A percentile compares a stretch with the other conserved stretches of the same genome.
These are phyloP conservation scores for Phengaris arion DNA, from an alignment of 2,888 invertebrate genomes.

Conservation along the genomic window DNA sequence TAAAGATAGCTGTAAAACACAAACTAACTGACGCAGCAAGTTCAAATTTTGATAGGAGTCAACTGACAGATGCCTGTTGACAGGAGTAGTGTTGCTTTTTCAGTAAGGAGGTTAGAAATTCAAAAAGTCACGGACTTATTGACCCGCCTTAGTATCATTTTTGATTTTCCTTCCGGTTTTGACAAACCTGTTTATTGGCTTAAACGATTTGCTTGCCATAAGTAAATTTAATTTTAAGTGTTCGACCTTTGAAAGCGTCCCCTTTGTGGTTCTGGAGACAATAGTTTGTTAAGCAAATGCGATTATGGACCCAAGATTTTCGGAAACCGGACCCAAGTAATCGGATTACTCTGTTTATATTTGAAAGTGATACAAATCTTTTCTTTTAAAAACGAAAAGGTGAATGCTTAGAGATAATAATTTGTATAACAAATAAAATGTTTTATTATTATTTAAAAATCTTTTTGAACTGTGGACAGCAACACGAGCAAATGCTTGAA, in stretches of 20 bases:
- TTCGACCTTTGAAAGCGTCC: background rate
- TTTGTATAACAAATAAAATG: conserved; percentile 4
- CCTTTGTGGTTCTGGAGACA: background rate
- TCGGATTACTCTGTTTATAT: background rate
- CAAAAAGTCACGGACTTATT: too few relatives aligned
- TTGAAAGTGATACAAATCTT: conserved; percentile 15
- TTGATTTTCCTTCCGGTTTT: background rate
- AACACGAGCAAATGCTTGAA: background rate
- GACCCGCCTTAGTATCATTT: too few relatives aligned
- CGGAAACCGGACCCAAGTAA: background rate
- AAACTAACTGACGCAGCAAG: too few relatives aligned
- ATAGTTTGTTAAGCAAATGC: conserved; percentile 14
- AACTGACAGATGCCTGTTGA: too few relatives aligned
- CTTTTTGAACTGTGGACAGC: background rate
- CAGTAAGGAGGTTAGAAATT: too few relatives aligned
- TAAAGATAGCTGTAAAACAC: too few relatives aligned
- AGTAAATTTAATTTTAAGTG: conserved; percentile 9
- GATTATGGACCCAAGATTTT: conserved; percentile 15
- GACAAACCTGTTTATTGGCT: background rate
- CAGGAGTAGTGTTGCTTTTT: too few relatives aligned
- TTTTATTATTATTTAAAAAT: background rate
- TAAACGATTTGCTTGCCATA: background rate
- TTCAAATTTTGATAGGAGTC: too few relatives aligned
- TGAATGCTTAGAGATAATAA: background rate
- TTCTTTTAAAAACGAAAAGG: background rate